phyloP scores from a whole-genome alignment of 2,888 invertebrate genomes.

The Agriopis aurantiaria region DNA sequence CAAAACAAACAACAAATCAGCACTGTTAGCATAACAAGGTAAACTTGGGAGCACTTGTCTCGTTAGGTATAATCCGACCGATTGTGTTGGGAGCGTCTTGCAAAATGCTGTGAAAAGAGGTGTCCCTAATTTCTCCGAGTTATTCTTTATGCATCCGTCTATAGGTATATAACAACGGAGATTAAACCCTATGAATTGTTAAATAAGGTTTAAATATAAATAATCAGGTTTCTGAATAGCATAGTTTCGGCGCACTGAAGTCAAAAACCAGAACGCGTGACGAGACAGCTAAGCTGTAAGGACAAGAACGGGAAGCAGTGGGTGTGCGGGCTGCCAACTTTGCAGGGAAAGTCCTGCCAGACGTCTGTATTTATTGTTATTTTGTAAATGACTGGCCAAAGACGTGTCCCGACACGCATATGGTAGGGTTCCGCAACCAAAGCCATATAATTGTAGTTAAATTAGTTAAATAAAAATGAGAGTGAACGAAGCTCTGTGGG shows the following conservation, averaged over 20 bases:
- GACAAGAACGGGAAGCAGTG: constrained; percentile 65
- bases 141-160: constrained; percentile 63
- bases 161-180: neutral
- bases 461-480: no score
- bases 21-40: constrained; percentile 67
- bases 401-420: no score
- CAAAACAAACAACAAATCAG: constrained; percentile 67
- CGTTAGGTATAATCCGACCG: constrained; percentile 63
- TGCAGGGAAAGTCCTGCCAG: constrained; percentile 23
- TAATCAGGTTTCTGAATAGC: constrained; percentile 4
- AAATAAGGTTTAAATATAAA: neutral
- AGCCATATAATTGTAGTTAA: no score
- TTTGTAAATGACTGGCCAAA: neutral
- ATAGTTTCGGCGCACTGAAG: constrained; percentile 67
- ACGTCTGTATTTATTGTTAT: constrained; percentile 2
- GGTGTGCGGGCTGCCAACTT: constrained; percentile 43
- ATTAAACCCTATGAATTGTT: neutral
- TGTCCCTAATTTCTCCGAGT: constrained; percentile 56
- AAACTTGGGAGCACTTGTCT: constrained; percentile 67
- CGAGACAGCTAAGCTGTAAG: constrained; percentile 61
- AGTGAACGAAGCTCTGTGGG: no score
- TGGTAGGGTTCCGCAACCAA: no score
- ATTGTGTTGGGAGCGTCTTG: constrained; percentile 52
- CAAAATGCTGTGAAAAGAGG: constrained; percentile 50
- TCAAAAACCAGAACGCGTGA: constrained; percentile 76